Percentiles rank a stretch among this genome's conserved stretches.
phyloP scores from a whole-genome alignment of 2,888 invertebrate genomes.

The Pimpla rufipes region DNA sequence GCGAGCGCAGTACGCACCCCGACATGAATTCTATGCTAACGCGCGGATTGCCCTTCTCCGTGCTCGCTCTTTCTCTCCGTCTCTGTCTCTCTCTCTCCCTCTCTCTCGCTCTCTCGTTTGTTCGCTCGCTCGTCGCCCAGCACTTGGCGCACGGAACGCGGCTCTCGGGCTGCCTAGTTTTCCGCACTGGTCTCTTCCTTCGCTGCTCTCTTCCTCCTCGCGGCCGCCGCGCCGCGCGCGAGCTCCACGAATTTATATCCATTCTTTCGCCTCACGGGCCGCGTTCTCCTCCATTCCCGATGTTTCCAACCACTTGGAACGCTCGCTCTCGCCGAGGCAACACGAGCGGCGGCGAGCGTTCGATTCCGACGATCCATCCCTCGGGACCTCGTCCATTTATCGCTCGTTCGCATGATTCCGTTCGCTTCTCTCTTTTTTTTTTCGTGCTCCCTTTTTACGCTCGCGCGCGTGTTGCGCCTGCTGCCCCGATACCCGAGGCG shows the following conservation, averaged over 20 bases:
- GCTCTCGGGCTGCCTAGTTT: conserved; percentile 23
- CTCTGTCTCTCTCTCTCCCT: not conserved
- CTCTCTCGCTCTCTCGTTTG: not conserved
- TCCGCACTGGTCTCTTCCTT: conserved; percentile 9
- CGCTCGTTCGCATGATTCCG: conserved; percentile 1
- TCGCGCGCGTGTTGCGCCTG: not conserved
- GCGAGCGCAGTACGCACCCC: conserved; percentile 37
- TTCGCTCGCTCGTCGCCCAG: not conserved
- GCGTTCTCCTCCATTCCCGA: conserved; percentile 2
- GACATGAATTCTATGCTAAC: conserved; percentile 61
- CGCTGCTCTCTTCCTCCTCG: conserved; percentile 13
- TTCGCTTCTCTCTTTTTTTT: not conserved
- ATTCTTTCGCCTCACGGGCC: conserved; percentile 8
- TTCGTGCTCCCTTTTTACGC: not conserved
- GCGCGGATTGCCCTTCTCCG: conserved; percentile 64
- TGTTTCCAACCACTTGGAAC: not conserved
- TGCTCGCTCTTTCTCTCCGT: conserved; percentile 12
- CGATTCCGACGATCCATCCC: conserved; percentile 5
- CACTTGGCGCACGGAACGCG: conserved; percentile 29
- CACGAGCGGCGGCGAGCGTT: not conserved
- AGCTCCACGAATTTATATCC: conserved; percentile 9
- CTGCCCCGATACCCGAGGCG: not conserved
- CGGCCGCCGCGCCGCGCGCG: not conserved
- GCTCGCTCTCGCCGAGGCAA: not conserved
- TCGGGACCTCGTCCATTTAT: not conserved